Conservation (phyloP, 2,888 invertebrate genomes). For the Dicranocentrus wangi region DNA sequence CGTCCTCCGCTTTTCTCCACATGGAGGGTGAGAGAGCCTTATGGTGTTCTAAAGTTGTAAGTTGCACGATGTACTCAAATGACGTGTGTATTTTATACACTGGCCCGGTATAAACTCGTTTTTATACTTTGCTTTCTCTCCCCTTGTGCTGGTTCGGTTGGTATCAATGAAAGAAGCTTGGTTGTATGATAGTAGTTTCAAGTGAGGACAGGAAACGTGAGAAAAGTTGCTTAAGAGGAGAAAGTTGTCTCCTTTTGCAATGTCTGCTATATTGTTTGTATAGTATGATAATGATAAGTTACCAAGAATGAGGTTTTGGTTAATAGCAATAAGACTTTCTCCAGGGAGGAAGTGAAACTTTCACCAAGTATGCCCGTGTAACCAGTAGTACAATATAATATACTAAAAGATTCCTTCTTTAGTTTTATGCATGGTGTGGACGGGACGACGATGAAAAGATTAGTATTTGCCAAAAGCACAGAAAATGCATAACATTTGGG, state of each 20-base stretch:
- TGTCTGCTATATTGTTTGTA: constrained; percentile 54
- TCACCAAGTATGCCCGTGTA: constrained; percentile 9
- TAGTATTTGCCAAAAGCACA: not conserved
- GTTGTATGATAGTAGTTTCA: constrained; percentile 43
- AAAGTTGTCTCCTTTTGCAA: constrained; percentile 52
- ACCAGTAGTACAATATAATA: too few species aligned
- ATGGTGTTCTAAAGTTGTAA: not conserved
- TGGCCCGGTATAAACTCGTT: not conserved
- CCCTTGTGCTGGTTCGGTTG: not conserved
- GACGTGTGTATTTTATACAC: constrained; percentile 2
- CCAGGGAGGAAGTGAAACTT: constrained; percentile 63
- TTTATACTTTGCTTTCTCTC: not conserved
- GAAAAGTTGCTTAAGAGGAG: constrained; percentile 59
- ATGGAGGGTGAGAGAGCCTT: not conserved
- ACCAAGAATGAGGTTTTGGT: constrained; percentile 58
- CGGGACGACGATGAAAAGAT: too few species aligned
- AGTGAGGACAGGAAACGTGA: constrained; percentile 65
- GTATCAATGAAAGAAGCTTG: constrained; percentile 19
- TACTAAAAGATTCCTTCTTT: too few species aligned
- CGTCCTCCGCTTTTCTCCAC: constrained; percentile 11
- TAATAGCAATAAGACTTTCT: constrained; percentile 60
- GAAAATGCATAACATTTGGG: constrained; percentile 26
- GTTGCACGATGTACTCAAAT: not conserved
- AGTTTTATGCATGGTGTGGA: too few species aligned
- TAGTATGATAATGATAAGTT: constrained; percentile 56